phyloP scores from a whole-genome alignment of 2,797 vertebrate species.

The Falco berigora region DNA sequence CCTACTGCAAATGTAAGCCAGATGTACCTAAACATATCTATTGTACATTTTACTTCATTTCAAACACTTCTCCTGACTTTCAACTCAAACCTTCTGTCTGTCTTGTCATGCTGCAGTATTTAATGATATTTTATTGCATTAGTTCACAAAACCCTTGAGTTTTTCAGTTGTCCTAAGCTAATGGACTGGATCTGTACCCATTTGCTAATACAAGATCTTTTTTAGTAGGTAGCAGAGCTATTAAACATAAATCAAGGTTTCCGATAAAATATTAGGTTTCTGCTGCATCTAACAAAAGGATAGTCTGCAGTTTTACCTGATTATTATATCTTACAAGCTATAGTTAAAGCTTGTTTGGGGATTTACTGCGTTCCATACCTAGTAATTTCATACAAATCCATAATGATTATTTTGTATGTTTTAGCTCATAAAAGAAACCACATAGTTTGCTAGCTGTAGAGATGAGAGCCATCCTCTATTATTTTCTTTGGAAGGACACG shows the following conservation, averaged over 20 bases:
- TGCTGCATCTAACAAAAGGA: not conserved
- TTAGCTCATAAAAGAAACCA: conserved; percentile 58
- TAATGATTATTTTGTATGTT: conserved; percentile 54
- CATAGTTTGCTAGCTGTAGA: not conserved
- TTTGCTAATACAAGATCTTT: conserved; percentile 75
- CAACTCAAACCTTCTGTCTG: conserved; percentile 71
- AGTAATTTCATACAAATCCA: conserved; percentile 59
- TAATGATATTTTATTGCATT: conserved; percentile 79
- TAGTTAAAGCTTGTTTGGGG: conserved; percentile 36
- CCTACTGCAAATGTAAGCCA: conserved; percentile 85
- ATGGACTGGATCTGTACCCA: conserved; percentile 74
- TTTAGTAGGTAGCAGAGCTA: conserved; percentile 63
- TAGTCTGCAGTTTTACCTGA: conserved; percentile 4
- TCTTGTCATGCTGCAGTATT: conserved; percentile 73
- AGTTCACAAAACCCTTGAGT: conserved; percentile 73
- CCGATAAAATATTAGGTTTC: conserved; percentile 66
- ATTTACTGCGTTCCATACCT: conserved; percentile 61
- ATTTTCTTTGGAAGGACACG: not conserved
- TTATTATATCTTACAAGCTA: not conserved
- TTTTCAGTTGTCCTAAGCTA: conserved; percentile 72
- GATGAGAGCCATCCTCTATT: not conserved
- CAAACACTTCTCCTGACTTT: conserved; percentile 72
- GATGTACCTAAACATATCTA: conserved; percentile 78
- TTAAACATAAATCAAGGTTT: conserved; percentile 65
- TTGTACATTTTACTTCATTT: conserved; percentile 75